Base-by-base conservation (phyloP, 2,888 invertebrate species). In the Diarsia mendica region DNA sequence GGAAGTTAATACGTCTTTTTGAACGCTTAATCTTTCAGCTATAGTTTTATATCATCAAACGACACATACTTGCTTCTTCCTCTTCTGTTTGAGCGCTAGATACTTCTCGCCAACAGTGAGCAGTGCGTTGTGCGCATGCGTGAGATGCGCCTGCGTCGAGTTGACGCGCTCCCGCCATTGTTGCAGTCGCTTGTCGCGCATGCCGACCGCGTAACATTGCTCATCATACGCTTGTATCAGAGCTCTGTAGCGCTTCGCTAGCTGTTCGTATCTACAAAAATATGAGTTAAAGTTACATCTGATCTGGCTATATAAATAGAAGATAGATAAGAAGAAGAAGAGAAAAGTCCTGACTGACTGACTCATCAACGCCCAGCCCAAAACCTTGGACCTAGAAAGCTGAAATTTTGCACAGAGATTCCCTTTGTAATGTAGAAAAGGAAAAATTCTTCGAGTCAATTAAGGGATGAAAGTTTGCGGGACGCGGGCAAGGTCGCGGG, bases 101-200 rank as follows among this genome's bases (percentile, higher is more conserved):
- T 94, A 96, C 79, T 93, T 96, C 48, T 95, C 93, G 3, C 96
- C 95, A 15, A 96, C 90, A 5, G 90, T 84, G 2, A 96, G 80
- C 11, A 96, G 85, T 0, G 92, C 83, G 60, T 89, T 87, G 78
- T 96, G 93, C 15, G 94, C 92, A 48, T 91, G 88, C 15, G 88
- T 76, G 0, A 95, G 90, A 46, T 94, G 92, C 33, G 88, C 88
- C 20, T 92, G 91, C 76, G 91, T 86, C 0, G 85, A 72, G 2
- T 83, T 87, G 3, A 90, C 86, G 44, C 91, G 90, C 3, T 89
- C 79, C 20, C 87, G 89, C 71, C 94, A 83, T 4, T 89, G 88
- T 10, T 84, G 75, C 46, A 95, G 66, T 2, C 91, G 85, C 3
- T 84, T 88, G 61, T 95, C 93, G 4, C 93, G 90, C 2, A 87